Evolutionary conservation across 64 coral and sea anemone genomes (phyloP).

Genomic region (Actinia tenebrosa): DNA sequence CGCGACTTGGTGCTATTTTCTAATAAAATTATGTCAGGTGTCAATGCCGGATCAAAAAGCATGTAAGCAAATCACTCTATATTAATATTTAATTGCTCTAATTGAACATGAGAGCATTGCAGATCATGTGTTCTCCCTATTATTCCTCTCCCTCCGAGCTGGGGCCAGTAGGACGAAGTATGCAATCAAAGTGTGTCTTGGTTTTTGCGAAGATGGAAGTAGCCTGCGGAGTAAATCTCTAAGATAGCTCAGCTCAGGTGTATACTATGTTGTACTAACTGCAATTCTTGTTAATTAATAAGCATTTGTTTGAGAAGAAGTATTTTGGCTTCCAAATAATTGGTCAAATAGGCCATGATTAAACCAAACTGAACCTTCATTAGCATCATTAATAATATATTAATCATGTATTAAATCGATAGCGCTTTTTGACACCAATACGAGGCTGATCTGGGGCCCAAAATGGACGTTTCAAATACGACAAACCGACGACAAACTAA

Average conservation of each 20-base stretch:
- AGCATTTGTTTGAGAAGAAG: slow-evolving; percentile 99
- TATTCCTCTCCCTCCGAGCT: slow-evolving; percentile 53
- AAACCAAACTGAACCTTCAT: slow-evolving; percentile 92
- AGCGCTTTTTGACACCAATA: slow-evolving; percentile 67
- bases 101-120: slow-evolving; percentile 99
- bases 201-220: background rate
- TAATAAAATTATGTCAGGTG: slow-evolving; percentile 99
- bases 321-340: slow-evolving; percentile 99
- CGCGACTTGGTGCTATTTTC: slow-evolving; percentile 80
- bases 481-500: slow-evolving; percentile 72
- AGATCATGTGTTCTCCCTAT: slow-evolving; percentile 84
- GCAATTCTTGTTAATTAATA: slow-evolving; percentile 98
- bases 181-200: slow-evolving; percentile 15
- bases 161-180: background rate
- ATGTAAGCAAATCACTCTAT: slow-evolving; percentile 99
- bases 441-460: slow-evolving; percentile 53
- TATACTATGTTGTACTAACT: slow-evolving; percentile 61
- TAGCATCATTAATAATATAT: slow-evolving; percentile 99
- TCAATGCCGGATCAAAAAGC: slow-evolving; percentile 98
- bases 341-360: slow-evolving; percentile 99
- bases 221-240: background rate
- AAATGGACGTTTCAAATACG: slow-evolving; percentile 30
- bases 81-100: slow-evolving; percentile 99
- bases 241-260: slow-evolving; percentile 2
- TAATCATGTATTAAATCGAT: slow-evolving; percentile 97